Base-by-base conservation (phyloP, 2,797 vertebrate genomes). In the Steatocranus sp. region DNA sequence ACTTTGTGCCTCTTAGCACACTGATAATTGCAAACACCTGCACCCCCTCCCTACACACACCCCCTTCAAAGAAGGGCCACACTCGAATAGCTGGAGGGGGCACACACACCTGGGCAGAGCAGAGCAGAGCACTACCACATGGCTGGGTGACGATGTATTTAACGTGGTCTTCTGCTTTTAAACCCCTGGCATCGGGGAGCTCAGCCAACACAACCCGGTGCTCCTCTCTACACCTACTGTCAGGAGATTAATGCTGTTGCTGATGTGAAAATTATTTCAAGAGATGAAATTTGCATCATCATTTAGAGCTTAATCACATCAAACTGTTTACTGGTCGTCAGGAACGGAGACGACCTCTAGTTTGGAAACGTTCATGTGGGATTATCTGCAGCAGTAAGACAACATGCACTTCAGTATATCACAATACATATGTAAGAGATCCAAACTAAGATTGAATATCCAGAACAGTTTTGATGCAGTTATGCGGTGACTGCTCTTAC, bases 1-100 rank as follows among this genome's bases (percentile, higher is more conserved):
- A 96, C 96, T 92, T 95, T 96, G 94, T 96, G 96, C 96, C 96
- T 95, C 93, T 96, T 95, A 96, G 96, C 94, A 78, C 92, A 94
- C 92, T 94, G 94, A 93, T 96, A 96, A 97, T 96, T 96, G 93
- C 95, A 96, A 97, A 96, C 96, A 97, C 95, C 96, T 96, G 96
- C 93, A 91, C 81, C 84, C 86, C 87, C 79, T 77, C 34, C 74
- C 49, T 34, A 48, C 83, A 84, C 88, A 81, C 90, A 53, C 91
- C 79, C 87, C 92, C 90, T 94, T 94, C 93, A 94, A 95, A 96
- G 94, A 79, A 90, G 84, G 94, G 94, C 95, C 96, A 95, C 95
- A 96, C 95, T 95, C 81, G 79, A 87, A 95, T 93, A 88, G 96
- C 95, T 93, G 81, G 91, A 93, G 96, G 95, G 93, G 89, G 90